phyloP scores from a whole-genome alignment of 2,888 invertebrate species.

The Incurvaria masculella region DNA sequence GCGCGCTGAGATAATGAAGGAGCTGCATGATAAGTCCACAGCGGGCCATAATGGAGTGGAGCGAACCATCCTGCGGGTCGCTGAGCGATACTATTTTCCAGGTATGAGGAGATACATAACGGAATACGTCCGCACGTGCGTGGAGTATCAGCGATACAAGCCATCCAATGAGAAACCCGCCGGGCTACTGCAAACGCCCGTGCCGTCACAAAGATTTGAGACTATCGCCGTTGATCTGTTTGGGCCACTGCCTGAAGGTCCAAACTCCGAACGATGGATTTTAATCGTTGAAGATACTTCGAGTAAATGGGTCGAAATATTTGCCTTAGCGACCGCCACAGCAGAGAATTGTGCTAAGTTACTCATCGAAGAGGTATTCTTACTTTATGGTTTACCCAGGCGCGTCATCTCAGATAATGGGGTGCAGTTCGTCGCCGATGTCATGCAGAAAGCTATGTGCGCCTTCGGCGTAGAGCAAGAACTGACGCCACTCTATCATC shows the following conservation, averaged over 20 bases:
- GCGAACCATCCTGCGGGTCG: constrained; percentile 5
- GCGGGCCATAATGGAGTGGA: constrained; percentile 14
- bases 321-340: constrained; percentile 16
- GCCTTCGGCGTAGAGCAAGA: constrained; percentile 19
- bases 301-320: constrained; percentile 19
- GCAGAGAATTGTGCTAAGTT: constrained; percentile 19
- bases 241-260: constrained; percentile 15
- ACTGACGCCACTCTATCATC: constrained; percentile 24
- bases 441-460: constrained; percentile 23
- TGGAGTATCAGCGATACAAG: constrained; percentile 17
- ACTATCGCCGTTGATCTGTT: constrained; percentile 21
- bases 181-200: constrained; percentile 12
- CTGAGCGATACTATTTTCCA: constrained; percentile 11
- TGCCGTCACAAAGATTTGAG: constrained; percentile 9
- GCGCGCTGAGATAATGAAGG: background rate
- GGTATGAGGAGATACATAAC: constrained; percentile 12
- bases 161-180: constrained; percentile 11
- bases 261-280: constrained; percentile 13
- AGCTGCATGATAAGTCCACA: constrained; percentile 7
- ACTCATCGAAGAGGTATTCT: constrained; percentile 23
- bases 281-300: constrained; percentile 18
- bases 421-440: constrained; percentile 21
- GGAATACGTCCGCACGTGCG: constrained; percentile 13
- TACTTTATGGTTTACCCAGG: constrained; percentile 24
- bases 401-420: constrained; percentile 27